Conservation (phyloP, 1,140 invertebrate genomes). For the Diuraphis noxia region DNA sequence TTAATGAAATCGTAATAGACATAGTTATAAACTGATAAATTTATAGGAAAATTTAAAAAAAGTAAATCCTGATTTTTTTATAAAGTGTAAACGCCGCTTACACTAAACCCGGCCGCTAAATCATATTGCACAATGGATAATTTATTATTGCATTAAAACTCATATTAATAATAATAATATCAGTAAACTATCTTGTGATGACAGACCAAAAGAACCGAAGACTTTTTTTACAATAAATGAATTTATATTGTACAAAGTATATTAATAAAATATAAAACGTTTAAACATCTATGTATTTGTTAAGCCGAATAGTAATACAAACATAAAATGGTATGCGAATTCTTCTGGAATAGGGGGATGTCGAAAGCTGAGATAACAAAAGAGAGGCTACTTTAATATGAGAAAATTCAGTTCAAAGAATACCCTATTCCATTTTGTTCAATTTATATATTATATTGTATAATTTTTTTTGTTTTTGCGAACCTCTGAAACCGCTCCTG, state of each 20-base stretch:
- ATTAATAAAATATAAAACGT: not conserved
- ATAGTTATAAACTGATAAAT: no score
- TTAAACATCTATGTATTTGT: not conserved
- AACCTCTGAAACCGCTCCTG: slow-evolving; percentile 24
- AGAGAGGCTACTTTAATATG: slow-evolving; percentile 10
- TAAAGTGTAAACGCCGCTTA: no score
- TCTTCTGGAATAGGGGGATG: not conserved
- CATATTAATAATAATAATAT: not conserved
- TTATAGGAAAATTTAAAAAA: not conserved
- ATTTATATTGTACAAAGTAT: not conserved
- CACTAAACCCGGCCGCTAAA: not conserved
- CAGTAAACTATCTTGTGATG: not conserved
- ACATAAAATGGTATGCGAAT: slow-evolving; percentile 10
- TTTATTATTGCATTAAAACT: not conserved
- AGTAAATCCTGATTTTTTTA: not conserved
- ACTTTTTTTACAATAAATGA: not conserved
- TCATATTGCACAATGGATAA: not conserved
- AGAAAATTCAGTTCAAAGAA: slow-evolving; percentile 7
- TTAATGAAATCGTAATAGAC: not conserved
- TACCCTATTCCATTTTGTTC: slow-evolving; percentile 24
- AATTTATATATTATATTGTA: slow-evolving; percentile 8
- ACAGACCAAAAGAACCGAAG: not conserved
- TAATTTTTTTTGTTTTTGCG: slow-evolving; percentile 35
- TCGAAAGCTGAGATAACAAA: slow-evolving; percentile 9
- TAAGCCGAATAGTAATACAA: not conserved